phyloP scores from a whole-genome alignment of 2,797 vertebrate genomes.

The Calcarius lapponicus region DNA sequence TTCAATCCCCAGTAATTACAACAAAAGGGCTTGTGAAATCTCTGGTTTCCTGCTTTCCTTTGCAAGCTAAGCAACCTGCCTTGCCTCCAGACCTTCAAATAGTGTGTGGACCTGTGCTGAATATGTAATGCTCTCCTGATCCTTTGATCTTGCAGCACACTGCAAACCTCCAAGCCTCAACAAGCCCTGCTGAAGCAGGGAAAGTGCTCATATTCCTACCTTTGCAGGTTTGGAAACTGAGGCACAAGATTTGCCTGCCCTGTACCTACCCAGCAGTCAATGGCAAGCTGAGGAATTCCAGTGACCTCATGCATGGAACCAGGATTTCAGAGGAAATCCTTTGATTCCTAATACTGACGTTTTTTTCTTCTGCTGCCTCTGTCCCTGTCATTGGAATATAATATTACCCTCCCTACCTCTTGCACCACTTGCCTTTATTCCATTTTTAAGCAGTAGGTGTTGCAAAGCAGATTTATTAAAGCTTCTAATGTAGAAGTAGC shows the following conservation, averaged over 20 bases:
- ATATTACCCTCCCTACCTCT: not conserved
- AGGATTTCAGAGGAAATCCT: not conserved
- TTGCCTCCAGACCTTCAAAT: not conserved
- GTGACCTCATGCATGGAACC: not conserved
- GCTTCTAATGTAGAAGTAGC: not conserved
- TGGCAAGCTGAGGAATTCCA: not conserved
- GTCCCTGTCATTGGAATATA: not conserved
- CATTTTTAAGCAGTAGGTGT: not conserved
- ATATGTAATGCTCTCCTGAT: not conserved
- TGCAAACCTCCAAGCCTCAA: conserved; percentile 31
- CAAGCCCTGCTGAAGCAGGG: conserved; percentile 29
- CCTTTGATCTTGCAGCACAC: conserved; percentile 41
- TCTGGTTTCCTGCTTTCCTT: conserved; percentile 9
- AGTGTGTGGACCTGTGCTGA: not conserved
- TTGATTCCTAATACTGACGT: not conserved
- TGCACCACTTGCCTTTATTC: not conserved
- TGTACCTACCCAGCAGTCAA: not conserved
- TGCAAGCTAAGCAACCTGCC: conserved; percentile 29
- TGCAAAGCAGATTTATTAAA: not conserved
- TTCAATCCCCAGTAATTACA: not conserved
- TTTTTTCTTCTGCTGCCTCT: not conserved
- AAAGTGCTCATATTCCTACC: not conserved
- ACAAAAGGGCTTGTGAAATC: conserved; percentile 1
- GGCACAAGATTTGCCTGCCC: not conserved
- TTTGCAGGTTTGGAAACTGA: conserved; percentile 9